These are phyloP conservation scores for Oopsacas minuta DNA, from an alignment of 37 sponge, comb jelly and placozoan genomes.

Conservation along the genomic window DNA sequence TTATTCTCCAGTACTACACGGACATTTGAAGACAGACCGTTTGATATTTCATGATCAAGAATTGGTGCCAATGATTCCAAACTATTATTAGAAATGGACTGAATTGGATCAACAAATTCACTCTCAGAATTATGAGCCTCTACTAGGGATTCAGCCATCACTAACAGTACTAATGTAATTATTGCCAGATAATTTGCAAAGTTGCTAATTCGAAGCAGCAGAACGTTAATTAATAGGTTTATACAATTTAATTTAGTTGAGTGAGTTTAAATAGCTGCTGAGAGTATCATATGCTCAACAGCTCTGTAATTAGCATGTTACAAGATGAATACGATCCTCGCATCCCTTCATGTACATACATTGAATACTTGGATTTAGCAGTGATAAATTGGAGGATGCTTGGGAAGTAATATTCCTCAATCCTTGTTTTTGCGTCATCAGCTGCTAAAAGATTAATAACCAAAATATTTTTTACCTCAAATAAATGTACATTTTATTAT, in stretches of 20 bases:
- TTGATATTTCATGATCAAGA: background rate
- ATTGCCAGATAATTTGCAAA: background rate
- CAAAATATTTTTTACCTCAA: no score
- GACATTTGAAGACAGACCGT: background rate
- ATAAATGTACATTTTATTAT: no score
- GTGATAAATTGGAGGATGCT: no score
- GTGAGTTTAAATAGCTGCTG: background rate
- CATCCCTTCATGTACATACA: no score
- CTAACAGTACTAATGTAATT: background rate
- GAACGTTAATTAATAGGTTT: background rate
- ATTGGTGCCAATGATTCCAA: background rate
- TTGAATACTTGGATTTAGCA: no score
- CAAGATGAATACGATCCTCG: background rate
- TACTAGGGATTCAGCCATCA: slow-evolving; percentile 16
- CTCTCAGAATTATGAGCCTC: background rate
- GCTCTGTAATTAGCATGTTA: background rate
- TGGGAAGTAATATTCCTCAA: no score
- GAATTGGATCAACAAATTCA: background rate
- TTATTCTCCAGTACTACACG: slow-evolving; percentile 58
- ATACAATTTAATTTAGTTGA: background rate
- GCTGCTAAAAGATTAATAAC: no score
- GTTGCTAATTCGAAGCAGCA: background rate
- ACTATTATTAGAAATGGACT: background rate
- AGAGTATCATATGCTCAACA: background rate
- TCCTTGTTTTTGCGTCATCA: no score